These are phyloP conservation scores for Tolypeutes matacus DNA, from an alignment of 2,797 vertebrate genomes.

Conservation along the genomic window DNA sequence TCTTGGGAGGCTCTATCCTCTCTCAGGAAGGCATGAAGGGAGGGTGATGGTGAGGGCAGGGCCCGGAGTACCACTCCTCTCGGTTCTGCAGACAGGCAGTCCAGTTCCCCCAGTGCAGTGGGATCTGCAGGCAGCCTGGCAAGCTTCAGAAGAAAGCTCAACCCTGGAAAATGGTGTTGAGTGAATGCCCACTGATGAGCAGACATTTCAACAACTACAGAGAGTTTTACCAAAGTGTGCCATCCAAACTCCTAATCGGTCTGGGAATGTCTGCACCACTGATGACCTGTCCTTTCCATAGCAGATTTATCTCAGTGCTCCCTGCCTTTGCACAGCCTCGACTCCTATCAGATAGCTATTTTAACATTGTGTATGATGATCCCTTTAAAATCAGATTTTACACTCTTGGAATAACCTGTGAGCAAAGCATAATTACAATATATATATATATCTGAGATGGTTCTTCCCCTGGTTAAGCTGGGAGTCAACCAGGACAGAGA, in stretches of 20 bases:
- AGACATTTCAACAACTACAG: background rate
- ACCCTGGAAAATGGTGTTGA: background rate
- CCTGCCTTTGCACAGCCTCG: background rate
- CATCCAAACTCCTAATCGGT: background rate
- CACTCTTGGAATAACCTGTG: background rate
- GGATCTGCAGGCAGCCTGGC: background rate
- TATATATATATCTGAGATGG: background rate
- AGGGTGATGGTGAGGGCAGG: too few relatives aligned
- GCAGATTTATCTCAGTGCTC: background rate
- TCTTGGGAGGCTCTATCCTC: background rate
- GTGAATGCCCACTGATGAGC: background rate
- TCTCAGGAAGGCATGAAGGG: background rate
- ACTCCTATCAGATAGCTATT: background rate
- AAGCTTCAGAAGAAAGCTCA: background rate
- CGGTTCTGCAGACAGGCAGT: too few relatives aligned
- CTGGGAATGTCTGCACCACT: background rate
- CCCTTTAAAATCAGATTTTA: background rate
- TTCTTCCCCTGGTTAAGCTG: background rate
- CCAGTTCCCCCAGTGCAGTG: background rate
- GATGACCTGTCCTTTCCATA: background rate
- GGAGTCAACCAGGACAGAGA: background rate
- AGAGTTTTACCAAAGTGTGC: background rate
- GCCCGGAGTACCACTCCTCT: too few relatives aligned
- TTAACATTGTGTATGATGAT: background rate
- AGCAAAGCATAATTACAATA: background rate